Percentiles rank a stretch among this genome's conserved stretches.
Evolutionary conservation across 2,797 vertebrate genomes (phyloP).

Genomic region (Oreonectes daqikongensis): DNA sequence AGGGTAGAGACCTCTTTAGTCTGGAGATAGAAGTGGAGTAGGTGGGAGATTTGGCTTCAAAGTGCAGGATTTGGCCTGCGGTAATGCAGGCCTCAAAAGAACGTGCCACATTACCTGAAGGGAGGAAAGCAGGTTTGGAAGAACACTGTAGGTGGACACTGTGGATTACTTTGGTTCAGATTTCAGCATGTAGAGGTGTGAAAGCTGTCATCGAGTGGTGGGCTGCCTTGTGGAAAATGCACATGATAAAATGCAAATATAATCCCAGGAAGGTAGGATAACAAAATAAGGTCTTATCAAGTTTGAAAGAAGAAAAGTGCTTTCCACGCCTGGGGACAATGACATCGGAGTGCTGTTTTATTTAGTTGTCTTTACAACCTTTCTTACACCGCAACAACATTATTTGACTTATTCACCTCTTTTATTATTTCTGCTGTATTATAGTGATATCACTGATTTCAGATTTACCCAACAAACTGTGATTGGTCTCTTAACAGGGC

Average conservation of each 20-base stretch:
- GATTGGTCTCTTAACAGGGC: too few relatives aligned
- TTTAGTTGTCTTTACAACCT: neutral
- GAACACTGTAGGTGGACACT: neutral
- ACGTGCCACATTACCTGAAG: constrained; percentile 32
- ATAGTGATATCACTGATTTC: neutral
- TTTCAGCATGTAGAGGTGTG: neutral
- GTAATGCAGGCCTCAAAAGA: constrained; percentile 33
- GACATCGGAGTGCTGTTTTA: neutral
- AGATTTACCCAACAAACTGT: too few relatives aligned
- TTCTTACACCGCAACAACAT: neutral
- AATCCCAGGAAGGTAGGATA: neutral
- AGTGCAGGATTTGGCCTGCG: constrained; percentile 43
- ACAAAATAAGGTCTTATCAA: neutral
- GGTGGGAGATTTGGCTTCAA: constrained; percentile 45
- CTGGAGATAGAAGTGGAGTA: constrained; percentile 53
- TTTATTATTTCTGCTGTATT: neutral
- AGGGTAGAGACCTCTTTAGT: constrained; percentile 65
- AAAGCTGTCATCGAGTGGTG: neutral
- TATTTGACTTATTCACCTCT: neutral
- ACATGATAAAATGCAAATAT: neutral
- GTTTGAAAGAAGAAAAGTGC: neutral
- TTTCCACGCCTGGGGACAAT: neutral
- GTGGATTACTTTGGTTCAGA: neutral
- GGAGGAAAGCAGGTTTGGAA: constrained; percentile 11
- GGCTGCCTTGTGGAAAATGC: neutral